A percentile compares a stretch with the other conserved stretches of the same genome.
Conservation (phyloP, 2,113 vertebrate genomes). For the Pao palembangensis region DNA sequence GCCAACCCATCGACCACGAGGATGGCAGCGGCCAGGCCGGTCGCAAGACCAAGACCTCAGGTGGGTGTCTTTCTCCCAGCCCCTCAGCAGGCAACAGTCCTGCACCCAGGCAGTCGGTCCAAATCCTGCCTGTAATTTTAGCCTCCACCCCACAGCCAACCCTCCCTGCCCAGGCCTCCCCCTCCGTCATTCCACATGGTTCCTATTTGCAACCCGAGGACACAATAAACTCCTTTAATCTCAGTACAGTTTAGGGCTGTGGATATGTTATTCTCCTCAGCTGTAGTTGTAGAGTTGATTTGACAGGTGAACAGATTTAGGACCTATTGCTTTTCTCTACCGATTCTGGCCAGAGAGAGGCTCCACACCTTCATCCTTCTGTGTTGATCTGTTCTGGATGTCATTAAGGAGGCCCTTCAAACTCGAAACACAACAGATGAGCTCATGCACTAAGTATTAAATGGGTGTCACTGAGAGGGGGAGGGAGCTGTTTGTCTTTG, state of each 20-base stretch:
- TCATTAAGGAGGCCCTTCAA: conserved; percentile 56
- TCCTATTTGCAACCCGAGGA: conserved; percentile 49
- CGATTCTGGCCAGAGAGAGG: conserved; percentile 47
- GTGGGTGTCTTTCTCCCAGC: conserved; percentile 43
- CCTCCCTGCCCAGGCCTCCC: conserved; percentile 28
- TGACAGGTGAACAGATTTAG: conserved; percentile 54
- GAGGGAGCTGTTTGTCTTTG: conserved; percentile 57
- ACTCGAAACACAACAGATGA: conserved; percentile 63
- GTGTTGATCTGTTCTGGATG: conserved; percentile 59
- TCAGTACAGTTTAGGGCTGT: conserved; percentile 33
- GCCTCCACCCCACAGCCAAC: conserved; percentile 19
- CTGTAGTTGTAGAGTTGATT: conserved; percentile 57
- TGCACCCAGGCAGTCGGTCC: conserved; percentile 3
- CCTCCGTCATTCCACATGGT: conserved; percentile 38
- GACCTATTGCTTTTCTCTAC: conserved; percentile 59
- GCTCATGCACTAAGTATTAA: conserved; percentile 62
- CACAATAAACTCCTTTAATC: conserved; percentile 51
- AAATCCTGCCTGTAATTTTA: conserved; percentile 47
- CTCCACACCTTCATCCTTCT: conserved; percentile 30
- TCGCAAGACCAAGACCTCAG: conserved; percentile 75
- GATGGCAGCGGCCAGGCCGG: conserved; percentile 67
- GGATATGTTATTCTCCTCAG: conserved; percentile 56
- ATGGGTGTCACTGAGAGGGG: conserved; percentile 52
- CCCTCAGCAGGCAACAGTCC: conserved; percentile 6
- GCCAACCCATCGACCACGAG: conserved; percentile 81